phyloP scores from a whole-genome alignment of 2,797 vertebrate genomes.

The Sorex maritimensis region DNA sequence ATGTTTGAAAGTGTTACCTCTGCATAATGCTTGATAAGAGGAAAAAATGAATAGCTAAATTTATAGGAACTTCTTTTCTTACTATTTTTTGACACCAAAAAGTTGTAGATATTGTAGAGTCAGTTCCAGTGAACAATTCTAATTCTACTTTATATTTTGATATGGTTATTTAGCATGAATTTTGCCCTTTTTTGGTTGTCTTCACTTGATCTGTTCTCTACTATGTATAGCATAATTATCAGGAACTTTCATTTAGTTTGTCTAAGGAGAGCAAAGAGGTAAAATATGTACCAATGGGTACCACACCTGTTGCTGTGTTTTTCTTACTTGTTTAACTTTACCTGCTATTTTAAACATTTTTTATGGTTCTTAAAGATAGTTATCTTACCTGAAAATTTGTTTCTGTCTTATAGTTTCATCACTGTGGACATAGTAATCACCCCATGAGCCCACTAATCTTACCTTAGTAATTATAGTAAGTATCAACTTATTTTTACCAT shows the following conservation, averaged over 20 bases:
- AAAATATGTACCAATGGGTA: not conserved
- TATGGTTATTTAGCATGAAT: not conserved
- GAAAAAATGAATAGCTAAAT: not conserved
- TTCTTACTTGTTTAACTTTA: constrained; percentile 34
- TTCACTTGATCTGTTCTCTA: not conserved
- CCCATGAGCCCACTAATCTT: constrained; percentile 30
- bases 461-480: constrained; percentile 9
- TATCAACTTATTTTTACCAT: not conserved
- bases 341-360: constrained; percentile 12
- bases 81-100: constrained; percentile 19
- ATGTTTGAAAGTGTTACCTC: not conserved
- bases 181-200: not conserved
- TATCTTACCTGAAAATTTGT: constrained; percentile 40
- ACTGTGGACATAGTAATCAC: constrained; percentile 28
- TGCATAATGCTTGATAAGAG: constrained; percentile 15
- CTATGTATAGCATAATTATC: not conserved
- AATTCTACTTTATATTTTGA: constrained; percentile 24
- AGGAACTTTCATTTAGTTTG: not conserved
- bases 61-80: constrained; percentile 26
- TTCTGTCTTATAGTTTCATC: constrained; percentile 41
- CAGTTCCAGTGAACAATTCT: constrained; percentile 30
- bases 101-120: constrained; percentile 22
- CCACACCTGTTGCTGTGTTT: not conserved
- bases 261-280: not conserved
- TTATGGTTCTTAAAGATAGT: not conserved